Conservation (phyloP, 2,797 vertebrate genomes). For the Pseudochromis fuscus region DNA sequence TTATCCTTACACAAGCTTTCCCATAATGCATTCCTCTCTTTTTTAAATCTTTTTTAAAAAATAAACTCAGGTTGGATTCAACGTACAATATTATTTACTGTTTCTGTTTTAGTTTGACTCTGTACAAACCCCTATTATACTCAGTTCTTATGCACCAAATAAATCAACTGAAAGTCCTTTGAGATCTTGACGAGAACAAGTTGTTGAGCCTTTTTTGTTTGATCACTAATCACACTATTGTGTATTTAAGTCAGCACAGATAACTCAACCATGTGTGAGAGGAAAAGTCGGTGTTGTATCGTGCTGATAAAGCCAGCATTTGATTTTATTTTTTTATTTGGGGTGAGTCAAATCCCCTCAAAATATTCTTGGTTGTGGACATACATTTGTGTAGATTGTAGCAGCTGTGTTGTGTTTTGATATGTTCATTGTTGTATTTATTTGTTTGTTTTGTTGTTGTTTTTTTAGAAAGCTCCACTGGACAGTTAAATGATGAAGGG, state of each 20-base stretch:
- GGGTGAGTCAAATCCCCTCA: no score
- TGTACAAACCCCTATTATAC: no score
- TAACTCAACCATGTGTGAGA: constrained; percentile 7
- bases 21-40: no score
- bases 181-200: constrained; percentile 3
- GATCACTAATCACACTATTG: constrained; percentile 27
- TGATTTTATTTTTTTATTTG: constrained; percentile 5
- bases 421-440: not conserved
- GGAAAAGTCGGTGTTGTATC: constrained; percentile 29
- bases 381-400: not conserved
- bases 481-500: not conserved
- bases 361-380: not conserved
- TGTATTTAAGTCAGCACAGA: constrained; percentile 22
- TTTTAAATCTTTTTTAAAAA: no score
- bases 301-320: constrained; percentile 6
- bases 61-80: no score
- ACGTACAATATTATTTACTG: no score
- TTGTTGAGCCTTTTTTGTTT: constrained; percentile 30
- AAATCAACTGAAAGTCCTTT: constrained; percentile 18
- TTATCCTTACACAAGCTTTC: no score
- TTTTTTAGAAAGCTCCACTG: constrained; percentile 1
- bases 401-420: not conserved
- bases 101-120: no score
- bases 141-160: constrained; percentile 8
- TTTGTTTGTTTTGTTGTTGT: not conserved